These are phyloP conservation scores for Aquatica leii DNA, from an alignment of 2,888 invertebrate genomes.

Conservation along the genomic window DNA sequence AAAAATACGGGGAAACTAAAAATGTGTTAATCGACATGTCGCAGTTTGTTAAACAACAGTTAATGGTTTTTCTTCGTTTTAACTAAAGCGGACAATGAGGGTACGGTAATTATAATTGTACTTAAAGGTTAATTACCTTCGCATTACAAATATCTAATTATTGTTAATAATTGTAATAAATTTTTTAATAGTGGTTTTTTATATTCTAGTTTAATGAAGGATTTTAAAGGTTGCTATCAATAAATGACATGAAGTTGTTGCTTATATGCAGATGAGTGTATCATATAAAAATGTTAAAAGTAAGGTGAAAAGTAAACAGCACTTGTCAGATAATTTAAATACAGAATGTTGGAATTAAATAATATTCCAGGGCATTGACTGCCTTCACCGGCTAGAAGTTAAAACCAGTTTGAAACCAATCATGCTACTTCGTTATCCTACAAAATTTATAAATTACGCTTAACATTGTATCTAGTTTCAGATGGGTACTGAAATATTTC, in stretches of 20 bases:
- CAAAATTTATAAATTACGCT: conserved; percentile 56
- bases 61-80: neutral
- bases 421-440: conserved; percentile 55
- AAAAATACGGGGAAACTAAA: conserved; percentile 46
- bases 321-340: conserved; percentile 56
- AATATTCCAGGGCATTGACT: conserved; percentile 57
- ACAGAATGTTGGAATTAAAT: conserved; percentile 56
- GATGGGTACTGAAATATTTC: conserved; percentile 31
- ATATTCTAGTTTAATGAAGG: conserved; percentile 21
- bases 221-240: too few species aligned
- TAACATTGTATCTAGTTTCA: conserved; percentile 46
- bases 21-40: conserved; percentile 51
- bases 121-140: neutral
- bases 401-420: conserved; percentile 54
- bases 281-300: conserved; percentile 29
- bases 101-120: neutral
- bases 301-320: conserved; percentile 44
- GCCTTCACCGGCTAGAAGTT: conserved; percentile 50
- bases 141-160: neutral
- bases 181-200: conserved; percentile 8
- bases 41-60: conserved; percentile 39
- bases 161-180: conserved; percentile 1
- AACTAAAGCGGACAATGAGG: neutral
- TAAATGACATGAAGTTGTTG: conserved; percentile 43
- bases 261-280: conserved; percentile 38